Evolutionary conservation across 1,140 invertebrate genomes (phyloP), one percentile per base, ranked within the genome.

Genomic region (Anastrepha obliqua): DNA sequence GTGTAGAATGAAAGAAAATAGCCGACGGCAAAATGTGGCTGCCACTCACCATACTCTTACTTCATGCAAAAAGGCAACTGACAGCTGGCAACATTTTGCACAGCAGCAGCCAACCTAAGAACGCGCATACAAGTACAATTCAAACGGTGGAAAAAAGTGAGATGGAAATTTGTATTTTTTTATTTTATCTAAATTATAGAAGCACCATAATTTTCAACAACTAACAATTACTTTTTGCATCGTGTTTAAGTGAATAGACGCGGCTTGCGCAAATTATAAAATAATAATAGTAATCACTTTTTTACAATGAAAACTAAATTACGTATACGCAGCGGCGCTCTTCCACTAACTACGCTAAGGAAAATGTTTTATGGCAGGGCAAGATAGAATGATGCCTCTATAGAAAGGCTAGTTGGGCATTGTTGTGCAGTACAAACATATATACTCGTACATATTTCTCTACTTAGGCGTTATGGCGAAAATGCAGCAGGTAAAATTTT

Each of bases 1-100:
- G 47, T 58, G 47, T n/a, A 81, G 47, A 81, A 55, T 81, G 74
- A 81, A 81, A 55, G 74, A 81, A 81, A 81, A 58, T 51, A 81
- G 47, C 74, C 74, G 74, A 81, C 47, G 74, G 74, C 74, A 20
- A 81, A 81, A 20, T 55, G 47, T 55, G 74, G 74, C 47, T 29
- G 47, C 47, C n/a, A 6, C 74, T 44, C 42, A 81, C 17, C 67
- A 47, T n/a, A 55, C 60, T 62, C 60, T 0, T 15, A 62, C 8
- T 62, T 20, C 74, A 55, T 62, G n/a, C 8, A 78, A 0, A 17
- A 81, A 55, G 17, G 47, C n/a, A 81, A 39, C 74, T 17, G 47
- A 29, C 74, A 81, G 29, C 74, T 20, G 70, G 74, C 74, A 55
- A 81, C 15, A 51, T 47, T 51, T 81, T 81, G 4, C 47, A 29